These are phyloP conservation scores for Onychomys torridus DNA, from an alignment of 2,797 vertebrate species.

Conservation along the genomic window DNA sequence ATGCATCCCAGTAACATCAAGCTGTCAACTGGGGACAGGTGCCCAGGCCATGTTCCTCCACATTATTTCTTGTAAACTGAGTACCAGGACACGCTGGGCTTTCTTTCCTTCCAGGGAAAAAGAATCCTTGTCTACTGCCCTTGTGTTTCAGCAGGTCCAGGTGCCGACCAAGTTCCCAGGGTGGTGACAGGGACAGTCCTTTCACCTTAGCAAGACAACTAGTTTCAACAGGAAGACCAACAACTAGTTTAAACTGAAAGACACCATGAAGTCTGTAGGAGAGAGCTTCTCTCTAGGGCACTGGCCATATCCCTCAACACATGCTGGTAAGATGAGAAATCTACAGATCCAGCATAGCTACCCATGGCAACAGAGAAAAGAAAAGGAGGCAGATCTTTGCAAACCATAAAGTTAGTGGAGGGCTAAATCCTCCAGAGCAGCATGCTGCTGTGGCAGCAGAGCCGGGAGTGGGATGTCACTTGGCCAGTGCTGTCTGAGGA, in stretches of 20 bases:
- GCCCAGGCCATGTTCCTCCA: accelerated
- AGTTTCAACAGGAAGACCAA: background rate
- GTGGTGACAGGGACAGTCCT: background rate
- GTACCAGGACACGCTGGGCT: background rate
- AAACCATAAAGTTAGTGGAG: too few species aligned
- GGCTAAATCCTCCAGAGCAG: accelerated
- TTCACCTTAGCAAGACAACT: background rate
- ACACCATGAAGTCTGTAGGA: background rate
- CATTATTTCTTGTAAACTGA: background rate
- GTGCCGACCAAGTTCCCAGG: background rate
- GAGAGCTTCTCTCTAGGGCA: background rate
- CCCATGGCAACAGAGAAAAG: accelerated
- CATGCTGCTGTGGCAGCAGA: accelerated
- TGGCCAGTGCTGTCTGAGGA: background rate
- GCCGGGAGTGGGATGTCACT: background rate
- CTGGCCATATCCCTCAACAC: background rate
- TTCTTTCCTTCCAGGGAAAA: background rate
- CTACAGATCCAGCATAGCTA: accelerated
- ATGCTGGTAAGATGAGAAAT: background rate
- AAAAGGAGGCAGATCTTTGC: accelerated
- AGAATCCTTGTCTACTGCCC: background rate
- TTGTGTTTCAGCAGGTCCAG: background rate
- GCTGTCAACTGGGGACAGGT: background rate
- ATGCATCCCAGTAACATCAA: background rate
- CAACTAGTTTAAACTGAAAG: background rate